Evolutionary conservation across 2,113 vertebrate genomes (phyloP).

Genomic region (Alligator mississippiensis): DNA sequence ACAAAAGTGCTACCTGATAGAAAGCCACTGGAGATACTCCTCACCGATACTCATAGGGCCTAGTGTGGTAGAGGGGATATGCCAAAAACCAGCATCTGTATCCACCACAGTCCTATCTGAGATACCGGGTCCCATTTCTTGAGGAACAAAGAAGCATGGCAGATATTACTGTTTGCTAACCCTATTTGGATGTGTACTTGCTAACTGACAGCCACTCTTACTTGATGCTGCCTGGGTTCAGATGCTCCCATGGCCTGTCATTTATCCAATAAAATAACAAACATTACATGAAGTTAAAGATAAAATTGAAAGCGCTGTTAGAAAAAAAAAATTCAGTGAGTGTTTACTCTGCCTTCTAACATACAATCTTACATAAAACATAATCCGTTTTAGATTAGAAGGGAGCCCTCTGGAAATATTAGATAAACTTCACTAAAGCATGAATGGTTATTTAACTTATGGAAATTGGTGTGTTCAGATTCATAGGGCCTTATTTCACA

Average conservation of each 20-base stretch:
- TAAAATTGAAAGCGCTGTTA: not conserved
- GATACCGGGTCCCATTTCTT: not conserved
- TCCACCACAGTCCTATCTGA: rapidly evolving
- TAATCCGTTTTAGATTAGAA: not conserved
- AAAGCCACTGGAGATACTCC: not conserved
- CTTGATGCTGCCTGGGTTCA: not conserved
- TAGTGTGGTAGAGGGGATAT: rapidly evolving
- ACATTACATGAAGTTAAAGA: not conserved
- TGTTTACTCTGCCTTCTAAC: not conserved
- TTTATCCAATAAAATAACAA: not conserved
- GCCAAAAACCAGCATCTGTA: rapidly evolving
- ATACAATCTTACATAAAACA: not conserved
- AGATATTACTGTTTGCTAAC: not conserved
- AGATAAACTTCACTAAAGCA: not conserved
- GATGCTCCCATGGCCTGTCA: not conserved
- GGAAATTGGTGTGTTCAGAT: not conserved
- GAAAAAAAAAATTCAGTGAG: not conserved
- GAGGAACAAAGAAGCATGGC: rapidly evolving
- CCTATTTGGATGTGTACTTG: not conserved
- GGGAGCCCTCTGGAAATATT: not conserved
- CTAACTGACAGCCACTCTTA: not conserved
- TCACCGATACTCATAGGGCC: rapidly evolving
- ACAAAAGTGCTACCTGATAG: rapidly evolving
- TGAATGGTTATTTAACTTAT: not conserved
- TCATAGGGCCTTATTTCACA: not conserved